Conservation (phyloP, 2,113 vertebrate genomes). For the Lampris incognitus region DNA sequence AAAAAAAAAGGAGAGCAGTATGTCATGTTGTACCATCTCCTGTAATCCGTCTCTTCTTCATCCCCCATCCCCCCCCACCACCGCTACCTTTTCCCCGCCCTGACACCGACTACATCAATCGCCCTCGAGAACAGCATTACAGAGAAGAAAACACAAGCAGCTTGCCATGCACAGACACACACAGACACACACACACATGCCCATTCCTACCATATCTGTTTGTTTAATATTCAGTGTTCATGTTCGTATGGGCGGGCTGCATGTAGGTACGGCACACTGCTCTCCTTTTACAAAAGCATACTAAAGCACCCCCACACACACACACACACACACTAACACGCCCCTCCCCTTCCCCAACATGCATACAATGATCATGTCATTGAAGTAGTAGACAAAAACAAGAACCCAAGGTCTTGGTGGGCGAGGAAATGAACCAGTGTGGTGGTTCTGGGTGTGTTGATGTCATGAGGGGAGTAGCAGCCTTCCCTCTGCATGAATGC, state of each 20-base stretch:
- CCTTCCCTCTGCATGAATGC: slow-evolving; percentile 13
- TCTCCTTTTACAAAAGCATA: slow-evolving; percentile 13
- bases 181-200: not conserved
- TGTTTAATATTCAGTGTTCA: not conserved
- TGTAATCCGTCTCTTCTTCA: slow-evolving; percentile 33
- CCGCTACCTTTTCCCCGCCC: slow-evolving; percentile 35
- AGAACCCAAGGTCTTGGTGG: slow-evolving; percentile 54
- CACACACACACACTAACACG: not conserved
- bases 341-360: slow-evolving; percentile 3
- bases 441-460: slow-evolving; percentile 29
- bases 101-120: slow-evolving; percentile 47
- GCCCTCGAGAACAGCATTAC: slow-evolving; percentile 49
- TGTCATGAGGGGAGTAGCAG: slow-evolving; percentile 38
- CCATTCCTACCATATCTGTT: not conserved
- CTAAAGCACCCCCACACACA: not conserved
- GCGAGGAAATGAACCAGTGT: not conserved
- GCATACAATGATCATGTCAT: slow-evolving; percentile 14
- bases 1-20: slow-evolving; percentile 13
- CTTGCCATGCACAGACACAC: not conserved
- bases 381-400: slow-evolving; percentile 26
- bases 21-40: slow-evolving; percentile 49
- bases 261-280: not conserved
- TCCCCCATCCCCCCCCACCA: not conserved
- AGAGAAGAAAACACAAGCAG: slow-evolving; percentile 27
- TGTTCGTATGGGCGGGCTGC: not conserved